Evolutionary conservation across 1,140 invertebrate genomes (phyloP), one percentile per base, ranked within the genome.

Genomic region (Berghia stephanieae): DNA sequence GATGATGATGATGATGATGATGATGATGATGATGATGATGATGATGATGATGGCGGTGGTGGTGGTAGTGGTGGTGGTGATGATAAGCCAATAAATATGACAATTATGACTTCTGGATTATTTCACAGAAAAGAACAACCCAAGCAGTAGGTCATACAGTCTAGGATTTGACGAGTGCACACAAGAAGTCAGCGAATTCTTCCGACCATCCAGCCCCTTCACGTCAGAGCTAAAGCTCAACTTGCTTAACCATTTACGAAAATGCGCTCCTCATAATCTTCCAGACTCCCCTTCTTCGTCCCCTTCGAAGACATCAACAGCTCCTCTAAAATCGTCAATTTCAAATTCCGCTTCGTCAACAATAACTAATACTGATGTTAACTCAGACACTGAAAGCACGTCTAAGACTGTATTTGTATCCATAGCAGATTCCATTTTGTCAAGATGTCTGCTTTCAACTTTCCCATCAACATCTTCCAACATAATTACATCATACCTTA

Each of bases 141-240:
- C 34, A 1, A 57, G 70, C 21, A 57, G 8, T 24, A 21, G 13
- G 3, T 73, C 70, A 21, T 97, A 96, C 89, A 93, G 94, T 75
- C 94, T 94, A 3, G 96, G 96, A 1, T 98, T 96, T 88, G 92
- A 93, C 74, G 96, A 97, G 84, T 97, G 96, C 85, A 93, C 95
- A 18, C 91, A 93, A 18, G 95, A 96, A 90, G 95, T 96, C 10
- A 92, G 93, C 71, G 92, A 94, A 75, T 96, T 94, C 86, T 90
- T 98, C 83, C 93, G 94, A n/a, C 92, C 94, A 70, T 93, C 94
- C 86, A 94, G 95, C 60, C 94, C 94, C 73, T 94, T 96, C 75
- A 95, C 96, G 86, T 93, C 95, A 44, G 92, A 94, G 57, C 52
- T 85, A 3, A 68, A 81, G 68, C 75, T 78, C 1, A 77, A 79